Base-by-base conservation (phyloP, 2,113 vertebrate genomes). In the Triplophysa dalaica region DNA sequence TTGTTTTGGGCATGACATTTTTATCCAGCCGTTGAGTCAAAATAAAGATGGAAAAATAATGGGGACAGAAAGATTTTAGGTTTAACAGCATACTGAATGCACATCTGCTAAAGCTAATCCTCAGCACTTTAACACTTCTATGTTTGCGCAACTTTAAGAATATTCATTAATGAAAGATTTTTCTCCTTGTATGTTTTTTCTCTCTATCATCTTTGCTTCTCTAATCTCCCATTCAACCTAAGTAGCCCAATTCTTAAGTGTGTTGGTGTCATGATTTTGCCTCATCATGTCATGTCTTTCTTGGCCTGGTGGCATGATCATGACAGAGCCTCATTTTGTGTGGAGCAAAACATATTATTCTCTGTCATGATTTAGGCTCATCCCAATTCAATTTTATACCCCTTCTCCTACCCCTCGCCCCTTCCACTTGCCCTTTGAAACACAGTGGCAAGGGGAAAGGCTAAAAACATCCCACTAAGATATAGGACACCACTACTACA, bases 21-120 rank as follows among this genome's bases (percentile, higher is more conserved):
- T 83, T 77, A 72, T 66, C n/a, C 22, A 62, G n/a, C 29, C 50
- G 70, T 80, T 63, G 60, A 76, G 79, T 81, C 43, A 70, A 83
- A 79, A 58, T 69, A 78, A 74, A 45, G 14, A 22, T 48, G 52
- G 54, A 60, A 50, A 54, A 41, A 62, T 79, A 72, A 75, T 52
- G 56, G 70, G 73, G 29, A 61, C 50, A 67, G 64, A 74, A 58
- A 29, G 21, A 66, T 48, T 61, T 29, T 16, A 50, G 54, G 56
- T 73, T 41, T 52, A 8, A 52, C 21, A 61, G 58, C 54, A 24
- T 26, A 74, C 61, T 73, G 66, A 63, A 29, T 45, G 77, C 85
- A 90, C 89, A 90, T 92, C 88, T 92, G 90, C 84, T 88, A 84
- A 86, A 86, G 88, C 86, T 92, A 88, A 91, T 89, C 83, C 84